phyloP scores from a whole-genome alignment of 1,140 invertebrate species.

The Drosophila lacertosa region DNA sequence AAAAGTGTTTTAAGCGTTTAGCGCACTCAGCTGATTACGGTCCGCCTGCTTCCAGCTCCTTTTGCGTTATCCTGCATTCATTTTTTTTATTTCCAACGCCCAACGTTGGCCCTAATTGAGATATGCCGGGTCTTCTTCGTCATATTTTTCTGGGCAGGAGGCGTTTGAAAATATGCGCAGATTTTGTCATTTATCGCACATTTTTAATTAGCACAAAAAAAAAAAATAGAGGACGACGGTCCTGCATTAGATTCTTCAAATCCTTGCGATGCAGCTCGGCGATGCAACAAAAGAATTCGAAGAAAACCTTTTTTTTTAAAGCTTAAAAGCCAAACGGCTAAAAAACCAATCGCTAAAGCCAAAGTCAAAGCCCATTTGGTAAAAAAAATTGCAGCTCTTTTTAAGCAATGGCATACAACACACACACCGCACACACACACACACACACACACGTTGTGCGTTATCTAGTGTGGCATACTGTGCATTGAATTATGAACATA shows the following conservation, averaged over 20 bases:
- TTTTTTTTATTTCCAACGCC: no score
- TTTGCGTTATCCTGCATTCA: neutral
- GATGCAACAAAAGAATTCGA: no score
- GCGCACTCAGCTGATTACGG: conserved; percentile 51
- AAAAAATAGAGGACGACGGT: no score
- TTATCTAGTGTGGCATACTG: neutral
- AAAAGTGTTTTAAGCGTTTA: conserved; percentile 60
- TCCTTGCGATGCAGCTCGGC: neutral
- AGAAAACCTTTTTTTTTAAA: no score
- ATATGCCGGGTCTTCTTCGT: neutral
- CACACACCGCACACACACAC: neutral
- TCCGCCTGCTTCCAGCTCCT: neutral
- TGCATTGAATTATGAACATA: conserved; percentile 17
- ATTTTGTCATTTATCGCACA: neutral
- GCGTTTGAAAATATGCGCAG: neutral
- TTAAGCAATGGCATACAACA: neutral
- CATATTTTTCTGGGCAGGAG: neutral
- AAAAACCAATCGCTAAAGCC: neutral
- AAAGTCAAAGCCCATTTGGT: neutral
- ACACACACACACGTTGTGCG: neutral
- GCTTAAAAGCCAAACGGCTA: no score
- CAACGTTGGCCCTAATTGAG: neutral
- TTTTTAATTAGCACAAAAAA: conserved; percentile 2
- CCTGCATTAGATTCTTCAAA: no score
- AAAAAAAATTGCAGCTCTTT: neutral